Evolutionary conservation across 2,797 vertebrate genomes (phyloP).

Genomic region (Hyperoplus immaculatus): DNA sequence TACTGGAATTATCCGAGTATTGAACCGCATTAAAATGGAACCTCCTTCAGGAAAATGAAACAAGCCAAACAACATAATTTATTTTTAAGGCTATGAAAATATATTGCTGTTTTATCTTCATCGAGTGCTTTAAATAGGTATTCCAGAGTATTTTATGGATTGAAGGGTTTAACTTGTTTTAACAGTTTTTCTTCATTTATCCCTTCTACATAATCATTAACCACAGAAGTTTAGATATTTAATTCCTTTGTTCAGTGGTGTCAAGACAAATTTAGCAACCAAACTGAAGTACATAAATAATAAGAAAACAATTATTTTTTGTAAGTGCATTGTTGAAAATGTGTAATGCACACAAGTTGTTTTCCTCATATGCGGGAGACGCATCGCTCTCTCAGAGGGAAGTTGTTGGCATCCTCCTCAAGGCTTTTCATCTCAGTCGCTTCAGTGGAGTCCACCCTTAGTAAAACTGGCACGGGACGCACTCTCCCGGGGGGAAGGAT

Average conservation of each 20-base stretch:
- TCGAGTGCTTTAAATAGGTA: not conserved
- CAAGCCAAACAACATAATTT: not conserved
- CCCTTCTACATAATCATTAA: not conserved
- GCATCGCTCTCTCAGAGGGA: conserved; percentile 66
- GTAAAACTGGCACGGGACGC: conserved; percentile 81
- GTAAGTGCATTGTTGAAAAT: conserved; percentile 11
- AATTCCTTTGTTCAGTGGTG: not conserved
- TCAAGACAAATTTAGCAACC: not conserved
- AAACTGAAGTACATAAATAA: not conserved
- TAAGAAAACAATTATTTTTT: not conserved
- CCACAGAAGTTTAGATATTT: no score
- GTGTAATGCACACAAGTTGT: conserved; percentile 44
- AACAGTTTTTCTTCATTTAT: not conserved
- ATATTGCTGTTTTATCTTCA: not conserved
- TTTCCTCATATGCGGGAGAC: conserved; percentile 61
- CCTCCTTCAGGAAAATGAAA: conserved; percentile 2
- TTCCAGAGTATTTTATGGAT: no score
- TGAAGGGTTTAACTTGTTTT: no score
- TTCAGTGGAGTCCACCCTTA: conserved; percentile 82
- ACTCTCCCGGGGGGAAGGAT: conserved; percentile 75
- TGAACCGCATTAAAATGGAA: not conserved
- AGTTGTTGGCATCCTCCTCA: conserved; percentile 81
- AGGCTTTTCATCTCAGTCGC: conserved; percentile 83
- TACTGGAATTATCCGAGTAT: not conserved
- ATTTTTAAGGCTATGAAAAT: not conserved